phyloP scores from a whole-genome alignment of 2,797 vertebrate species.

The Brachyrhaphis roseni region DNA sequence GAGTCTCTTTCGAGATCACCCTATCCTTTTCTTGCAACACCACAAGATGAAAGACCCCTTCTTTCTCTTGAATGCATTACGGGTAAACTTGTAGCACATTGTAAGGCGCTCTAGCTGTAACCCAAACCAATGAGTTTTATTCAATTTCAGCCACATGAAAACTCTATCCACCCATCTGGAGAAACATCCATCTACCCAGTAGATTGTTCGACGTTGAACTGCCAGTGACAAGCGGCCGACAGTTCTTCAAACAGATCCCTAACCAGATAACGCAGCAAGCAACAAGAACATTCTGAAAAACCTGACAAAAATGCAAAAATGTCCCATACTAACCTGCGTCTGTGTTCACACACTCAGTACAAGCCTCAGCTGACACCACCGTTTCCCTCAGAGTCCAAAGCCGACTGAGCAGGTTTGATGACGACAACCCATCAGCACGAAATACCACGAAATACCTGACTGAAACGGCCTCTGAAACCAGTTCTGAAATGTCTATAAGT shows the following conservation, averaged over 20 bases:
- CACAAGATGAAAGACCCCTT: not conserved
- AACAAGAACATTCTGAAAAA: not conserved
- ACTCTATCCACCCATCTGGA: not conserved
- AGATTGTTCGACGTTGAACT: not conserved
- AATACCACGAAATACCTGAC: not conserved
- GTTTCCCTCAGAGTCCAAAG: not conserved
- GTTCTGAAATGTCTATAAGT: not conserved
- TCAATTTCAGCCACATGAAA: not conserved
- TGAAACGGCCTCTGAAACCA: not conserved
- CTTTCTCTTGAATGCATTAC: not conserved
- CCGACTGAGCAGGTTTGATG: conserved; percentile 1
- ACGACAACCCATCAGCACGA: not conserved
- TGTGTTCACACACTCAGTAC: not conserved
- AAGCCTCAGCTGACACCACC: not conserved
- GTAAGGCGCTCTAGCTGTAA: not conserved
- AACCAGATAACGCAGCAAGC: not conserved
- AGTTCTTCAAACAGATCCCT: not conserved
- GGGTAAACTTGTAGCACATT: not conserved
- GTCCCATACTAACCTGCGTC: not conserved
- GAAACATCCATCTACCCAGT: not conserved
- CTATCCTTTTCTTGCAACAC: no score
- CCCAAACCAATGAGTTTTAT: not conserved
- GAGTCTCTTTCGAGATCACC: not conserved
- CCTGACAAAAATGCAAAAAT: not conserved
- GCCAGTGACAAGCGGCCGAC: not conserved